Evolutionary conservation across 2,888 invertebrate species (phyloP).

Genomic region (Cephus pulcher): DNA sequence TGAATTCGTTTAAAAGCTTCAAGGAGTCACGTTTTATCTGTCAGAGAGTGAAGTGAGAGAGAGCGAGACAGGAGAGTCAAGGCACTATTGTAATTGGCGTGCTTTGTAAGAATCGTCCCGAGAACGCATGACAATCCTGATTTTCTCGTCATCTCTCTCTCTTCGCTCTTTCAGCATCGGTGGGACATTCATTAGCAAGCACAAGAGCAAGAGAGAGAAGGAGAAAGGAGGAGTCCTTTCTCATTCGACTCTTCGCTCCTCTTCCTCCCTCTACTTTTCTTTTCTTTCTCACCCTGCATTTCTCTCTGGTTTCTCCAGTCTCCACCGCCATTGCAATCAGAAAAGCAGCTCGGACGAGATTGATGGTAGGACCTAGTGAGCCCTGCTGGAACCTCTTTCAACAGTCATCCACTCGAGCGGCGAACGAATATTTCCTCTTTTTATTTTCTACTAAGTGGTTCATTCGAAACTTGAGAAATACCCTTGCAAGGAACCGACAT

Average conservation of each 20-base stretch:
- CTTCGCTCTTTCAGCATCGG: background rate
- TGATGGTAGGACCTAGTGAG: conserved; percentile 13
- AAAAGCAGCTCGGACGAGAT: conserved; percentile 12
- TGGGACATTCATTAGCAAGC: background rate
- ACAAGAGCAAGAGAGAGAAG: background rate
- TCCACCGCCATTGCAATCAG: conserved; percentile 4
- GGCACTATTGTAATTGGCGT: background rate
- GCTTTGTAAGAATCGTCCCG: background rate
- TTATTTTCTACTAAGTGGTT: conserved; percentile 20
- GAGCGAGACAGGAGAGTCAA: background rate
- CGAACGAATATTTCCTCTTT: conserved; percentile 17
- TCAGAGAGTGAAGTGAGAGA: background rate
- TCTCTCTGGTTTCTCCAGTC: background rate
- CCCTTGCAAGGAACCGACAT: background rate
- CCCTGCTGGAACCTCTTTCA: conserved; percentile 7
- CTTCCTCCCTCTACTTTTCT: background rate
- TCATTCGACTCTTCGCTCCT: background rate
- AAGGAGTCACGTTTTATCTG: background rate
- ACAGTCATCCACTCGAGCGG: conserved; percentile 5
- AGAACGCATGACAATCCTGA: background rate
- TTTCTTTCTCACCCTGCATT: conserved; percentile 1
- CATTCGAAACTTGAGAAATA: conserved; percentile 2
- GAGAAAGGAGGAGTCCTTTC: background rate
- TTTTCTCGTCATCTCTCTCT: background rate
- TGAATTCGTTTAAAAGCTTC: background rate